Base-by-base conservation (phyloP, 2,797 vertebrate genomes). In the Myotis myotis region DNA sequence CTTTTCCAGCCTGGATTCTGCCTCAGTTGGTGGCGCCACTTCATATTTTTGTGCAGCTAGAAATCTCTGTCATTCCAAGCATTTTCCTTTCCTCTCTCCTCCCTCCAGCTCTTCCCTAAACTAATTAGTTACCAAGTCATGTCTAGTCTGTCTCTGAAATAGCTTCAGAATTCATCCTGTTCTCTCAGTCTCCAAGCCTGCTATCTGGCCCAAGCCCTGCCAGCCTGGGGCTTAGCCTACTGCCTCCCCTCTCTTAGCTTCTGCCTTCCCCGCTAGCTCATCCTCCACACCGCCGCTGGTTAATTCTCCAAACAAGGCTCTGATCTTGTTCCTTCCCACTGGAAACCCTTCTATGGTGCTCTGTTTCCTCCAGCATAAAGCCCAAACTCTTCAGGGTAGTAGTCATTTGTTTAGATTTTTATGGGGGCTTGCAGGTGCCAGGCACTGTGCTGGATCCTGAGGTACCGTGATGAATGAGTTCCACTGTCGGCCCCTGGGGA, bases 41-140 rank as follows among this genome's bases (percentile, higher is more conserved):
- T 53, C 23, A 12, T 90, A 28, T 81, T 64, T 62, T 16, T 33
- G 76, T 94, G 82, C 87, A 11, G 53, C 92, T 86, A 44, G 93
- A 93, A 76, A 86, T 90, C 96, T 96, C 96, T 96, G 95, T 97
- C 96, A 96, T 95, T 75, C 91, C 74, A 23, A 87, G 60, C 78
- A 41, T 53, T 96, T 72, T 16, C 33, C 80, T 94, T 75, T 41
- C 53, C 49, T 87, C 64, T 33, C 93, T 79, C 82, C 92, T 78
- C 68, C 76, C 90, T 79, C 90, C 85, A 44, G 91, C 41, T 83
- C 87, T 88, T 90, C 68, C 92, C 79, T 96, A 92, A 96, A 82
- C 85, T 82, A 94, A 96, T 97, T 97, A 97, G 95, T 93, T 55
- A 36, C 92, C 96, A 97, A 95, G 96, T 97, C 97, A 97, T 97